Base-by-base conservation (phyloP, 2,888 invertebrate species). In the Chirona hameri region DNA sequence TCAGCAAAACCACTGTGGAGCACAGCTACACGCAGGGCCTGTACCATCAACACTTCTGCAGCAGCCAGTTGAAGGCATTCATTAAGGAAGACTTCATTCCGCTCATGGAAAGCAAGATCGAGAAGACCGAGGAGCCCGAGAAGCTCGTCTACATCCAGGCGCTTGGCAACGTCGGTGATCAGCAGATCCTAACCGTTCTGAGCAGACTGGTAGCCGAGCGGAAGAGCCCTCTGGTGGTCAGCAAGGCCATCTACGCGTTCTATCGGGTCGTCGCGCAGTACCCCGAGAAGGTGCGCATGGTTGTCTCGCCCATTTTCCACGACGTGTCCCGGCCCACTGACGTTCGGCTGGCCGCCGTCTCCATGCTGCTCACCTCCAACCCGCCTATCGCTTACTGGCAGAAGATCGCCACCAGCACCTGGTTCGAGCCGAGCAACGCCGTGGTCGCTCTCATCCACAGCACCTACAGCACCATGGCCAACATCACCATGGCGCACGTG, bases 101-200 rank as follows among this genome's bases (percentile, higher is more conserved):
- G 31, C 39, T 39, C 39, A 7, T 76, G 31, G 14, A 39, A 29
- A 14, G 4, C 31, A 29, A 76, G 39, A 39, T 39, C 0, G 18
- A 39, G 4, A 2, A 29, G 48, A 10, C 46, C 55, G n/a, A 82
- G 79, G 79, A 79, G 52, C 48, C 79, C 9, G 84, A 84, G 46
- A 84, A 85, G 80, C 84, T 86, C 7, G 83, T 86, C 31, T 86
- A 85, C 55, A 81, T 89, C 82, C 86, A 86, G 83, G 87, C 87
- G 24, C 85, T 88, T 39, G 88, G 88, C 29, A 88, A 88, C 84
- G 85, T 88, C 55, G 88, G 88, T 65, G 85, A 86, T 76, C 85
- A 85, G 24, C 85, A 86, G 7, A 85, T 86, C 48, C 31, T 88
- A 29, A 86, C 86, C 4, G 55, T 85, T 48, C 84, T 88, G 9